Evolutionary conservation across 2,888 invertebrate species (phyloP).

Genomic region (Cheilosia variabilis): DNA sequence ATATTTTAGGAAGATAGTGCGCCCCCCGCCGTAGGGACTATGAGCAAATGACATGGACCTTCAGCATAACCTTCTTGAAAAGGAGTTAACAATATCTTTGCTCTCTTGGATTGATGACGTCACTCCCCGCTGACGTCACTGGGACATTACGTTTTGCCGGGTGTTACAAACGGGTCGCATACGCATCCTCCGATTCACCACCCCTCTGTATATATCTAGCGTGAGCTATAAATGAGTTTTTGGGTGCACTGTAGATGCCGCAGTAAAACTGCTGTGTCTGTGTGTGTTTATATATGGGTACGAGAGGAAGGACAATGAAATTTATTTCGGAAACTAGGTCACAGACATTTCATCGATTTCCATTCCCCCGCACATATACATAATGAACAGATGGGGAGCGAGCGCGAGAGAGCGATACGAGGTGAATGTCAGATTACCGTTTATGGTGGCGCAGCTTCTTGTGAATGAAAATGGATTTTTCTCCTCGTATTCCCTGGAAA

Average conservation of each 20-base stretch:
- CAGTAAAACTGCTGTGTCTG: conserved; percentile 6
- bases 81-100: conserved; percentile 44
- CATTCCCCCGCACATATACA: not conserved
- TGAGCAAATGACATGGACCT: conserved; percentile 32
- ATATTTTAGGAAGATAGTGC: not conserved
- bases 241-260: conserved; percentile 31
- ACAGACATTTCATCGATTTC: conserved; percentile 71
- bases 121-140: conserved; percentile 61
- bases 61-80: conserved; percentile 56
- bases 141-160: conserved; percentile 26
- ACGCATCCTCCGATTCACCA: conserved; percentile 35
- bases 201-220: conserved; percentile 4
- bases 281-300: conserved; percentile 29
- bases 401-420: not conserved
- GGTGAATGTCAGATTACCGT: not conserved
- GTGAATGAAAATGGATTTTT: conserved; percentile 42
- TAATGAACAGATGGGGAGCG: not conserved
- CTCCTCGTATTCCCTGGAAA: conserved; percentile 4
- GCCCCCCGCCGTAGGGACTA: not conserved
- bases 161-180: conserved; percentile 22
- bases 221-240: not conserved
- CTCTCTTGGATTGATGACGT: conserved; percentile 59
- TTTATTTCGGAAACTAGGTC: conserved; percentile 67
- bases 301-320: conserved; percentile 46
- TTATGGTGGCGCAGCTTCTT: conserved; percentile 4